phyloP scores from a whole-genome alignment of 1,140 invertebrate species.

The Drosophila varians region DNA sequence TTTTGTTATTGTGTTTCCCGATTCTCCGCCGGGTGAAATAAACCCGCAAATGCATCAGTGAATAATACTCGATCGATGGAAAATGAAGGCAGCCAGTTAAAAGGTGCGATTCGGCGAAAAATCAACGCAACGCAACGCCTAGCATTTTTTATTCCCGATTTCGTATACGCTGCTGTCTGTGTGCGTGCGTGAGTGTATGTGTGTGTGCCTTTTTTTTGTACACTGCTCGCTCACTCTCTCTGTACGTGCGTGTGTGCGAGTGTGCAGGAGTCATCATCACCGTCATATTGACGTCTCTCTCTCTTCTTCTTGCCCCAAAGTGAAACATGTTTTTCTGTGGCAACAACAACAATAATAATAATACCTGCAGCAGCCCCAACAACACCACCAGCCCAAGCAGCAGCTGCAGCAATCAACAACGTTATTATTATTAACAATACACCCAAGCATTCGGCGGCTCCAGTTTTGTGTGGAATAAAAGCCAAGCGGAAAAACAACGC shows the following conservation, averaged over 20 bases:
- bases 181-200: conserved; percentile 1
- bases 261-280: conserved; percentile 31
- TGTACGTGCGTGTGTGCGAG: conserved; percentile 13
- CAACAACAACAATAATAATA: conserved; percentile 24
- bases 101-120: neutral
- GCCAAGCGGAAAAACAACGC: conserved; percentile 4
- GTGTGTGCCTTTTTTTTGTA: conserved; percentile 1
- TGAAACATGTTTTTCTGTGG: conserved; percentile 52
- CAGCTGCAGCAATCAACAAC: conserved; percentile 9
- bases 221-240: conserved; percentile 4
- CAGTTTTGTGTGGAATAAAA: conserved; percentile 15
- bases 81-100: neutral
- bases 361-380: conserved; percentile 20
- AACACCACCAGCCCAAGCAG: conserved; percentile 10
- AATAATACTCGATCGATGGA: neutral
- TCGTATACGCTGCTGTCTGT: neutral
- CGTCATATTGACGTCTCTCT: conserved; percentile 35
- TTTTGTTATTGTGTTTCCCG: conserved; percentile 4
- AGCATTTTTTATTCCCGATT: conserved; percentile 3
- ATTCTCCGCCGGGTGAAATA: neutral
- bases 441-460: neutral
- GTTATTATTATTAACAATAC: neutral
- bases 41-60: neutral
- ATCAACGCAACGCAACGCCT: conserved; percentile 2
- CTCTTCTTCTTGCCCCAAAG: conserved; percentile 34